phyloP scores from a whole-genome alignment of 2,113 vertebrate species.

The Eptesicus fuscus region DNA sequence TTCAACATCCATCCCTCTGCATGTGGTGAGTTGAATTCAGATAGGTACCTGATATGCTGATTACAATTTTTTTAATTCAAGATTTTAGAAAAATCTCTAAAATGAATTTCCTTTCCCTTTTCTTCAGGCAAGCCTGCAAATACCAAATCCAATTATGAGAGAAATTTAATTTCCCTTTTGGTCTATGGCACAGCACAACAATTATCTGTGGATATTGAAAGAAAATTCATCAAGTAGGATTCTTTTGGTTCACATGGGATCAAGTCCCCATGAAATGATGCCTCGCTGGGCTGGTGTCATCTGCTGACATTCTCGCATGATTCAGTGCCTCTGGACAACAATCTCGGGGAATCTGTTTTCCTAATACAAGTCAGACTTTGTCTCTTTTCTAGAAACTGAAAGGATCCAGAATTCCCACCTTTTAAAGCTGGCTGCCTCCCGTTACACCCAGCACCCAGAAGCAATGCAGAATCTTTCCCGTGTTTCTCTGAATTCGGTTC shows the following conservation, averaged over 20 bases:
- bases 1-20: background rate
- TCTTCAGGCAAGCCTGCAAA: slow-evolving; percentile 50
- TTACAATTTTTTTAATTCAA: slow-evolving; percentile 39
- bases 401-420: background rate
- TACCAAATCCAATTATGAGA: slow-evolving; percentile 60
- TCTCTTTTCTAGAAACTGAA: slow-evolving; percentile 38
- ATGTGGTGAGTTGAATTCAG: background rate
- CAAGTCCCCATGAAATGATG: slow-evolving; percentile 40
- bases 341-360: slow-evolving; percentile 49
- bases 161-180: slow-evolving; percentile 69
- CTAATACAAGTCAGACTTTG: slow-evolving; percentile 42
- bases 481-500: background rate
- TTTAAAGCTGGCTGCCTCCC: slow-evolving; percentile 29
- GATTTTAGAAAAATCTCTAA: background rate
- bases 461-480: background rate
- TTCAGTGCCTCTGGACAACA: slow-evolving; percentile 47
- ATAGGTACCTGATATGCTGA: background rate
- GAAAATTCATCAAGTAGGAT: slow-evolving; percentile 27
- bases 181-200: slow-evolving; percentile 47
- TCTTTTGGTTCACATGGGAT: slow-evolving; percentile 27
- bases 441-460: slow-evolving; percentile 18
- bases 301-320: slow-evolving; percentile 64
- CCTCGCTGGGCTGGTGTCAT: background rate
- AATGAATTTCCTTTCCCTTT: slow-evolving; percentile 53
- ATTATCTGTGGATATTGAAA: slow-evolving; percentile 52